Evolutionary conservation across 2,797 vertebrate species (phyloP), one percentile per base, ranked within the genome.

Genomic region (Anguilla marmorata): DNA sequence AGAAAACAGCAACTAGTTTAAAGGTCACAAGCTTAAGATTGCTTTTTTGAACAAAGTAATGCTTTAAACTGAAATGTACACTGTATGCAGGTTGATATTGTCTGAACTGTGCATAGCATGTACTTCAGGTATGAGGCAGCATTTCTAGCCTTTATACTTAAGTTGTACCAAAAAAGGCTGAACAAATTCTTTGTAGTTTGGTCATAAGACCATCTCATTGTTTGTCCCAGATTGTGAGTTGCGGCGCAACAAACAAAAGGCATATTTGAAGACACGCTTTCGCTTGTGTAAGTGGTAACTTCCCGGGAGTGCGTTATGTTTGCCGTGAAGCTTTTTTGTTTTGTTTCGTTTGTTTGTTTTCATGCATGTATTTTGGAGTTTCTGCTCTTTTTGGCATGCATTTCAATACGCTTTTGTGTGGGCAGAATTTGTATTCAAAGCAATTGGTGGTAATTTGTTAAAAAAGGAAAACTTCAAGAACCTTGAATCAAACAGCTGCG

Each of bases 201-300:
- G 63, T 88, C 58, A 48, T 79, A 85, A 85, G n/a, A 21, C 72
- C 16, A 41, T 84, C n/a, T 12, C 83, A 45, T 69, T 76, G 83
- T 85, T 85, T 85, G 72, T 74, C 93, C 95, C 96, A 96, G 94
- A 95, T 69, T 95, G 94, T 94, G 95, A 97, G 92, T 95, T 94
- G 93, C 95, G 94, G 88, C 96, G 95, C 94, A 97, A 96, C 94
- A 97, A 96, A 94, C 95, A 94, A 93, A 96, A 93, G 94, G 94
- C 92, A 91, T 93, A 95, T 92, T 93, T 96, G 96, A 97, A 97
- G 97, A 96, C 96, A 94, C 96, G 96, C 86, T 97, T 97, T 95
- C 96, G 93, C 89, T 95, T 93, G 90, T 97, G 97, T 99, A 97
- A 99, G 96, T 96, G 91, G 91, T 93, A 91, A 50, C 33, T 33